Conservation (phyloP, 2,797 vertebrate species). For the Falco berigora region DNA sequence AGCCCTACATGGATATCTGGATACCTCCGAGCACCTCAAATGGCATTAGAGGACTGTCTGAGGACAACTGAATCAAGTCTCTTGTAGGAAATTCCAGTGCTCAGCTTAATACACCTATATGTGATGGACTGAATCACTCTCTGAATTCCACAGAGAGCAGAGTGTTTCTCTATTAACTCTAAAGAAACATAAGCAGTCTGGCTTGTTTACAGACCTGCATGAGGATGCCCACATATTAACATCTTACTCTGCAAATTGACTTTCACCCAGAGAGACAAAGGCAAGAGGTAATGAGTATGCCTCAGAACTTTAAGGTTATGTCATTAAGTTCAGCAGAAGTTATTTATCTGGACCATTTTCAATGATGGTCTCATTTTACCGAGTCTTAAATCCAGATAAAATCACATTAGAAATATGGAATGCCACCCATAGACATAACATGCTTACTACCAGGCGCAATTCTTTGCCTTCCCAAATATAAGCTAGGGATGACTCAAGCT, state of each 20-base stretch:
- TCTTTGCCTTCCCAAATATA: neutral
- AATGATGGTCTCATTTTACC: neutral
- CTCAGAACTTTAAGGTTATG: neutral
- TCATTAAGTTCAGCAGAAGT: neutral
- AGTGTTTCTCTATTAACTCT: neutral
- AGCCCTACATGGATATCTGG: neutral
- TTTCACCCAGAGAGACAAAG: neutral
- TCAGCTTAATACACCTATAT: neutral
- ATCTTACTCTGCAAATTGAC: neutral
- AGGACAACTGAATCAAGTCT: neutral
- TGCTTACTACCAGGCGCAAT: neutral
- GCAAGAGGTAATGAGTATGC: neutral
- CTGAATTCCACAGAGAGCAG: neutral
- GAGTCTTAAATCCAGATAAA: neutral
- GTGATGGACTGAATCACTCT: neutral
- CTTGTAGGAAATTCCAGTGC: neutral
- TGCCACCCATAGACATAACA: rapidly evolving
- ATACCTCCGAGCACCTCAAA: rapidly evolving
- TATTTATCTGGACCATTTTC: neutral
- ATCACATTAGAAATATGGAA: neutral
- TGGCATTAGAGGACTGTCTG: neutral
- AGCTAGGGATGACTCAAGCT: neutral
- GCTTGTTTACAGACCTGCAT: neutral
- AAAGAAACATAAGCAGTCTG: neutral
- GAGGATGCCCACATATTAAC: neutral